A percentile compares a stretch with the other conserved stretches of the same genome.
Conservation (phyloP, 2,113 vertebrate genomes). For the Limnothrissa miodon region DNA sequence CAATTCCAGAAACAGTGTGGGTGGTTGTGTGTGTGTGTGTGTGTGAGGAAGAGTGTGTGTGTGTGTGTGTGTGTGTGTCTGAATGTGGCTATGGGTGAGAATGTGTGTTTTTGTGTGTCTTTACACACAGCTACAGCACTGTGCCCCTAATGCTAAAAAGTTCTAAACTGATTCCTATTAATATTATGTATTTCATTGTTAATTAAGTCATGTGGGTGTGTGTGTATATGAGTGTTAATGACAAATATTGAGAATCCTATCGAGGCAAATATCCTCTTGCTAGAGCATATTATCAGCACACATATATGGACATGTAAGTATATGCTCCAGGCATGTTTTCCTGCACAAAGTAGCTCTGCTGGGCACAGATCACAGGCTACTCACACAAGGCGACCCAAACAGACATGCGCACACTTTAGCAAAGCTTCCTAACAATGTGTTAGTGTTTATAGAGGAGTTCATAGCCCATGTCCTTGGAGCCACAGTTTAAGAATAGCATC, state of each 20-base stretch:
- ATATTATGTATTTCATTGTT: background rate
- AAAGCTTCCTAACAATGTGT: background rate
- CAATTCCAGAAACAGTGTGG: background rate
- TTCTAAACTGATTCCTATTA: background rate
- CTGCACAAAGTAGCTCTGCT: background rate
- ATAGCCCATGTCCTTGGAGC: background rate
- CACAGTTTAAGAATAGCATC: constrained; percentile 9
- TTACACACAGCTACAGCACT: background rate
- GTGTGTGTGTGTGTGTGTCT: background rate
- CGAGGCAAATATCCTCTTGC: background rate
- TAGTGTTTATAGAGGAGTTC: background rate
- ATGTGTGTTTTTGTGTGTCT: background rate
- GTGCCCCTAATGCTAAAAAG: background rate
- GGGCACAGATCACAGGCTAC: background rate
- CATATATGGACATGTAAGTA: background rate
- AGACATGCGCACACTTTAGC: background rate
- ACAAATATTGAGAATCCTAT: background rate
- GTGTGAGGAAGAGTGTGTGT: background rate
- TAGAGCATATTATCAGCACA: background rate
- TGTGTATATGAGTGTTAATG: background rate
- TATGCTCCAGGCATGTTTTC: background rate
- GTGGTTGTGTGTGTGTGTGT: background rate
- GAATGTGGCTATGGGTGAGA: background rate
- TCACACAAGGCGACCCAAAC: background rate
- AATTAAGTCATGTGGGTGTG: constrained; percentile 7